Evolutionary conservation across 1,140 invertebrate genomes (phyloP), one percentile per base, ranked within the genome.

Genomic region (Chymomyza costata): DNA sequence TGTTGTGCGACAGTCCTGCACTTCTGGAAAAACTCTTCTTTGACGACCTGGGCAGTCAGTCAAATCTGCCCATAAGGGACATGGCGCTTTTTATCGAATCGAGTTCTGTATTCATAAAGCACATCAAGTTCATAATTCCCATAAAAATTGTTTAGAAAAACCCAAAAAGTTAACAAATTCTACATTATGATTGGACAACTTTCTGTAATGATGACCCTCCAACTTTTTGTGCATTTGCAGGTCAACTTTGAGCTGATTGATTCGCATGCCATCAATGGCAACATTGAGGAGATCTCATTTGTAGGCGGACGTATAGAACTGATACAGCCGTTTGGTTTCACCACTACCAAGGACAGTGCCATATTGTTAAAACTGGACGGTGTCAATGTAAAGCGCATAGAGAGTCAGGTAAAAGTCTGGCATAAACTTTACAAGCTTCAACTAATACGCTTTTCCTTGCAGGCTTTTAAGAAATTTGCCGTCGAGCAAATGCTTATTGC

Each of bases 401-500:
- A 93, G 60, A 88, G 89, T 16, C 92, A 93, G 76, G 83, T 84
- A 40, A 53, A 56, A n/a, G n/a, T n/a, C n/a, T n/a, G n/a, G n/a
- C n/a, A n/a, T n/a, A n/a, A 30, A 34, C 18, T 17, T 6, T 34
- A 34, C 5, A 34, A 6, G 31, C 5, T 7, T n/a, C n/a, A n/a
- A n/a, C n/a, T n/a, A n/a, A n/a, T n/a, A n/a, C n/a, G n/a, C n/a
- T n/a, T n/a, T n/a, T n/a, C n/a, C n/a, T 21, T 31, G 5, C 15
- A 85, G 80, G 90, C 92, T 1, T 93, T 94, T 64, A 94, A 94
- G 52, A 93, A 93, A 82, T 93, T 95, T 70, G 88, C 89, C 18
- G 89, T 92, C 0, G 86, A 88, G 19, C 89, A 89, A 55, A 86
- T 93, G 59, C 84, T 89, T 19, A 86, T 93, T 18, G 87, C 87